These are phyloP conservation scores for Phoenicopterus ruber DNA, from an alignment of 2,113 vertebrate genomes.

Conservation along the genomic window DNA sequence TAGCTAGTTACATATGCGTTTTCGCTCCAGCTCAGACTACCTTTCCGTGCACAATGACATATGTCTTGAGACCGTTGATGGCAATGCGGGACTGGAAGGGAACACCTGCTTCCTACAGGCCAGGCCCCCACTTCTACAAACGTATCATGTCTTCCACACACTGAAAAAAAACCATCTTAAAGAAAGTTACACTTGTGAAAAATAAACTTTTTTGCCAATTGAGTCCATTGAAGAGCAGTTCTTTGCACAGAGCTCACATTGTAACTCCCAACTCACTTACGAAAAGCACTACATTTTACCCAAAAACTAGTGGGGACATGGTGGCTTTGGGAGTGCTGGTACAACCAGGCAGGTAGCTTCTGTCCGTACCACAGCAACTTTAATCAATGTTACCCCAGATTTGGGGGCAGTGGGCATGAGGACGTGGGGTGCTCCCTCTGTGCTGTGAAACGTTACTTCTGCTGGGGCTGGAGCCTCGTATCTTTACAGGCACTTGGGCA, in stretches of 20 bases:
- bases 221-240: neutral
- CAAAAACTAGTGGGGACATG: neutral
- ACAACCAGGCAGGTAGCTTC: neutral
- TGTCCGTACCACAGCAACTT: neutral
- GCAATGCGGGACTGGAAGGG: neutral
- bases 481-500: neutral
- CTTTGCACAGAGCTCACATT: neutral
- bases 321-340: neutral
- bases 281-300: neutral
- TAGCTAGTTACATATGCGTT: neutral
- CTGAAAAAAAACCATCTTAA: neutral
- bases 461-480: neutral
- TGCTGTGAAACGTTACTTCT: neutral
- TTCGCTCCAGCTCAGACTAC: neutral
- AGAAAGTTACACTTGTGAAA: neutral
- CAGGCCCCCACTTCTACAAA: neutral
- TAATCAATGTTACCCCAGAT: neutral
- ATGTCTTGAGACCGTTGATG: neutral
- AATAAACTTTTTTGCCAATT: neutral
- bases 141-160: neutral
- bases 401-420: neutral
- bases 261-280: neutral
- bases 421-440: neutral
- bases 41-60: slow-evolving; percentile 2
- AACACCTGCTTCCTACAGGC: slow-evolving; percentile 35